phyloP scores from a whole-genome alignment of 2,113 vertebrate species.

The Chionodraco myersi region DNA sequence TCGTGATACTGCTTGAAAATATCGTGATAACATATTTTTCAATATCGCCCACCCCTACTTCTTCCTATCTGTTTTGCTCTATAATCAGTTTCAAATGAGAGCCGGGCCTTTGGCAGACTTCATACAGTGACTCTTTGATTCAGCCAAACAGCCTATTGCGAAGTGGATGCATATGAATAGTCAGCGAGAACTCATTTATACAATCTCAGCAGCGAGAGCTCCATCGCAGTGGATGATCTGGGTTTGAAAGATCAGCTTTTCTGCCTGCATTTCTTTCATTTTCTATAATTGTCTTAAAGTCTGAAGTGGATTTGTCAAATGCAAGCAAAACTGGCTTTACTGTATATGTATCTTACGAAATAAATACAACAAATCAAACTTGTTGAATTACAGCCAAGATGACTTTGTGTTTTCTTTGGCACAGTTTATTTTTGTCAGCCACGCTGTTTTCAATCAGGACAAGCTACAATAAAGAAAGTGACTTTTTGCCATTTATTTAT shows the following conservation, averaged over 20 bases:
- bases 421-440: constrained; percentile 1
- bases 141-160: constrained; percentile 66
- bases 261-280: constrained; percentile 9
- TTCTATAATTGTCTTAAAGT: constrained; percentile 27
- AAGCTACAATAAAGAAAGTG: background rate
- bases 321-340: background rate
- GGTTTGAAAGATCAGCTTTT: constrained; percentile 47
- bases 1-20: no score
- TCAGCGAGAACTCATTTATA: constrained; percentile 56
- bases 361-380: background rate
- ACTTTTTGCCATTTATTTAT: constrained; percentile 14
- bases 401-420: background rate
- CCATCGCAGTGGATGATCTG: constrained; percentile 20
- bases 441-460: background rate
- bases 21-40: no score
- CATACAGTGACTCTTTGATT: constrained; percentile 58
- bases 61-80: constrained; percentile 34
- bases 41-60: background rate
- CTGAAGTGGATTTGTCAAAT: background rate
- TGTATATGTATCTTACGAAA: constrained; percentile 2
- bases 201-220: constrained; percentile 42
- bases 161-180: constrained; percentile 70
- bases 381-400: background rate
- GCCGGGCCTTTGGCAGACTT: constrained; percentile 67
- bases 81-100: constrained; percentile 75